Evolutionary conservation across 2,113 vertebrate genomes (phyloP).

Genomic region (Prunella himalayana): DNA sequence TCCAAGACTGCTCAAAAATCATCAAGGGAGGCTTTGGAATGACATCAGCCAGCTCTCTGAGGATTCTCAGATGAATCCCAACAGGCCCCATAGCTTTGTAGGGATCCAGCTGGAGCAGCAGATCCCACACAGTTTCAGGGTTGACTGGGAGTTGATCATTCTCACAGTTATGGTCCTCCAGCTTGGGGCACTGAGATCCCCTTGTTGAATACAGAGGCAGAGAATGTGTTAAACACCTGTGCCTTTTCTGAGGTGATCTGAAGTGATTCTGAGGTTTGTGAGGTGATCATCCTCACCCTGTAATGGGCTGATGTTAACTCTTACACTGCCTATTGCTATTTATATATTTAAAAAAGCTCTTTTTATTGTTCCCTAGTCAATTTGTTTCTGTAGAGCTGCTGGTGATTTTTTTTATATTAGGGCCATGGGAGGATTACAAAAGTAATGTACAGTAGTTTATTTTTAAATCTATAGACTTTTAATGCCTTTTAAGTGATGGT

Average conservation of each 20-base stretch:
- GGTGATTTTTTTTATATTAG: background rate
- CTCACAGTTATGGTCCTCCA: background rate
- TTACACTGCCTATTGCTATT: background rate
- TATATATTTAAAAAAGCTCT: background rate
- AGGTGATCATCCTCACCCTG: background rate
- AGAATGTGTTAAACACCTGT: background rate
- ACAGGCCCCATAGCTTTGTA: background rate
- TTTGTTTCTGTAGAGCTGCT: background rate
- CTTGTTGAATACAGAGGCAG: background rate
- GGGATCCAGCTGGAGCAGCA: background rate
- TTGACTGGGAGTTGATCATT: background rate
- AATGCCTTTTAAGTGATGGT: background rate
- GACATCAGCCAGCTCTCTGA: background rate
- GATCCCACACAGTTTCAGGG: rapidly evolving
- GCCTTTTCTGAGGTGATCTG: no score
- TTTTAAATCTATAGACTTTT: background rate
- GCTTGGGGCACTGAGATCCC: background rate
- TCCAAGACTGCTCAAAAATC: background rate
- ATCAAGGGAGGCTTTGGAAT: background rate
- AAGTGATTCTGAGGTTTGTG: background rate
- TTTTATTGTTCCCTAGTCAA: background rate
- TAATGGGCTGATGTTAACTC: background rate
- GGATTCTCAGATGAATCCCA: background rate
- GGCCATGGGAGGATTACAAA: background rate
- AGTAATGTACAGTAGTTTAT: background rate